Evolutionary conservation across 2,888 invertebrate species (phyloP), one percentile per base, ranked within the genome.

Genomic region (Myopa testacea): DNA sequence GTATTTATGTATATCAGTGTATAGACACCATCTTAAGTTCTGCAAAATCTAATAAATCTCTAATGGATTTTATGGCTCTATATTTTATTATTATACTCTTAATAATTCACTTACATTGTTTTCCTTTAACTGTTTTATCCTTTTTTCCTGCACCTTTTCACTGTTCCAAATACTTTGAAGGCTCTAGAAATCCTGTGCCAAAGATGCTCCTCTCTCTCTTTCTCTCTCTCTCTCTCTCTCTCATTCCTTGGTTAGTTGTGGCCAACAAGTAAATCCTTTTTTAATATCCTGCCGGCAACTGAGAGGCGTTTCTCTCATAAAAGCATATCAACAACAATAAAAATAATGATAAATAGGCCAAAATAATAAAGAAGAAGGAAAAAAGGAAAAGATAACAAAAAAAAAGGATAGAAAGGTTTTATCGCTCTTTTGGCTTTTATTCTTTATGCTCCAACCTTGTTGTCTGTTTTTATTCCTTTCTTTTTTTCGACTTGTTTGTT

Each of bases 291-390:
- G 63, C 58, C 58, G 58, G 58, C 58, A 58, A 19, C 19, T 34
- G 63, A 63, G 7, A 34, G 63, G 63, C 63, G 63, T 63, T 63
- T 63, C 65, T 8, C 65, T 65, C 65, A 65, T 65, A 65, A 65
- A 65, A 37, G 38, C 65, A 65, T 37, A 65, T 65, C 26, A 65
- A 65, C 65, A 65, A 37, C 37, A 37, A 65, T 37, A 65, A 65
- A 37, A 37, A 65, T 65, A 37, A 65, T 45, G 45, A 45, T 45
- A 45, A 45, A 45, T 45, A 45, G 45, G 45, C 45, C 45, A 10
- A 10, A 45, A 45, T 45, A 45, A 26, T 26, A 26, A 26, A 26
- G 26, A 26, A 2, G 26, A 26, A 45, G 45, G 10, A 45, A 45
- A 3, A 45, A 45, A 45, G 45, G 45, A 45, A 45, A 10, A 45